These are phyloP conservation scores for Rotaria socialis DNA, from an alignment of 2,888 invertebrate genomes.

Conservation along the genomic window DNA sequence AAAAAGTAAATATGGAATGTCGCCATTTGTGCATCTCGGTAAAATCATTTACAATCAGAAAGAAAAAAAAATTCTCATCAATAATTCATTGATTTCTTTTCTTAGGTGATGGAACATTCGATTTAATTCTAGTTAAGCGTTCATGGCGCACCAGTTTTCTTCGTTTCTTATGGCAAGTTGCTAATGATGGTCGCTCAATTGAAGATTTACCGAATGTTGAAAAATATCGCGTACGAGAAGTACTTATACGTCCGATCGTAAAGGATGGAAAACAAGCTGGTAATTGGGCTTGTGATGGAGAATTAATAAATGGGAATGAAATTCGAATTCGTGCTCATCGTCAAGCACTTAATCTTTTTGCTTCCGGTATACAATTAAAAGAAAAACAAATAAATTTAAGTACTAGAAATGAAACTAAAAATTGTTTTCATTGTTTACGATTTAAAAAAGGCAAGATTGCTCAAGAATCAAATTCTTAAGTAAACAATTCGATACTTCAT, in stretches of 20 bases:
- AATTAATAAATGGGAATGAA: background rate
- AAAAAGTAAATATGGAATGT: conserved; percentile 30
- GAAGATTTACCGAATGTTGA: conserved; percentile 28
- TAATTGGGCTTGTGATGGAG: conserved; percentile 30
- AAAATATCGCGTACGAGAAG: conserved; percentile 4
- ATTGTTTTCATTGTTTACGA: background rate
- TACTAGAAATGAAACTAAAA: background rate
- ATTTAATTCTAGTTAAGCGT: conserved; percentile 19
- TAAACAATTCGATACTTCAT: too few species aligned
- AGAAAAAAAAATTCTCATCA: too few species aligned
- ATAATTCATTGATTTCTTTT: too few species aligned
- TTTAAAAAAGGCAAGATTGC: background rate
- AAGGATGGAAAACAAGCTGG: background rate
- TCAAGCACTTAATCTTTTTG: conserved; percentile 15
- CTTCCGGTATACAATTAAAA: background rate
- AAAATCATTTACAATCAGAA: background rate
- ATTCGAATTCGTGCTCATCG: conserved; percentile 25
- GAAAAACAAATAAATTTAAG: background rate
- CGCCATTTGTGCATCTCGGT: conserved; percentile 27
- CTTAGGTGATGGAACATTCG: conserved; percentile 24
- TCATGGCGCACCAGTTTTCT: background rate
- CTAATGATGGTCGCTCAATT: background rate
- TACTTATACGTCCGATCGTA: background rate
- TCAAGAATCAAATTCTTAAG: conserved; percentile 9
- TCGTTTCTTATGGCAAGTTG: conserved; percentile 31